These are phyloP conservation scores for Torymus auratus DNA, from an alignment of 2,888 invertebrate genomes.

Conservation along the genomic window DNA sequence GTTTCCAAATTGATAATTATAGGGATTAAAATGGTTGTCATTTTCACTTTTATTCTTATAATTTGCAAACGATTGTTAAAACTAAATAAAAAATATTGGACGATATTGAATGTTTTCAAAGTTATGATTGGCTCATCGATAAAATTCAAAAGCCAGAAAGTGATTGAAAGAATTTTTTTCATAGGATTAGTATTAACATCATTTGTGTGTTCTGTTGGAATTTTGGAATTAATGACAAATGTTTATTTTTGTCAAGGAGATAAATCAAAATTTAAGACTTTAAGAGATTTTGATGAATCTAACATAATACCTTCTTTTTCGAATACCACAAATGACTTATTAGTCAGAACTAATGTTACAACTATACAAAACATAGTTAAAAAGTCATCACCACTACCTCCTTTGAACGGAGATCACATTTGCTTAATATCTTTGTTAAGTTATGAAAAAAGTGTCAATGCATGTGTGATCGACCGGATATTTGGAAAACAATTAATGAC, in stretches of 20 bases:
- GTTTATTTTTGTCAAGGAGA: neutral
- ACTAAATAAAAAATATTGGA: slow-evolving; percentile 1
- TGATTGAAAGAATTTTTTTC: slow-evolving; percentile 1
- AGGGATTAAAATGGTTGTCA: neutral
- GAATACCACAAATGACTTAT: neutral
- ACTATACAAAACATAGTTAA: neutral
- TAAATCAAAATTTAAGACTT: neutral
- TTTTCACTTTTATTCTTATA: neutral
- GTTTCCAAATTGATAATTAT: neutral
- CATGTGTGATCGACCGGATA: neutral
- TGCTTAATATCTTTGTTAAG: neutral
- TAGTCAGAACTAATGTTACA: neutral
- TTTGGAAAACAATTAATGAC: neutral
- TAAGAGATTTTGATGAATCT: slow-evolving; percentile 5
- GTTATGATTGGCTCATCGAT: neutral
- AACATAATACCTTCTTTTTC: neutral
- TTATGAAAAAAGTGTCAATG: neutral
- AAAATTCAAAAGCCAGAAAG: neutral
- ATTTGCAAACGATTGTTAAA: neutral
- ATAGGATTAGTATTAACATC: neutral
- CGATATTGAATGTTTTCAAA: slow-evolving; percentile 1
- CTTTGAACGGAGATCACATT: neutral
- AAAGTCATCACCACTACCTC: neutral
- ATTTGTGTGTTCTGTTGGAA: neutral
- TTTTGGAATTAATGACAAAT: neutral